Conservation (phyloP, 2,797 vertebrate species). For the Synaphobranchus kaupii region DNA sequence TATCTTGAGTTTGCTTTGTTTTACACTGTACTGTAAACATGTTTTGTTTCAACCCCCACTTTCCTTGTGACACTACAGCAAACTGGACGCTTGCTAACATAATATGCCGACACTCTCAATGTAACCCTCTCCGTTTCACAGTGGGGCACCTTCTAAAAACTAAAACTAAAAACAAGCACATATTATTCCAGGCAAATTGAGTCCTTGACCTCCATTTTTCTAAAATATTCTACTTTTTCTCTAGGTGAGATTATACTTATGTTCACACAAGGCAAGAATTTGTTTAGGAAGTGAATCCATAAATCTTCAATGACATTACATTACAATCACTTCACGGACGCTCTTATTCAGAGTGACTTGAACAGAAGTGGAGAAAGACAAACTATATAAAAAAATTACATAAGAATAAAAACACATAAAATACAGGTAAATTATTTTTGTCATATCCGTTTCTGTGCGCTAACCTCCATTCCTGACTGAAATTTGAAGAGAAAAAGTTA, state of each 20-base stretch:
- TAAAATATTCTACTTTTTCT: background rate
- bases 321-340: too few relatives aligned
- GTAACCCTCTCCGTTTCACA: background rate
- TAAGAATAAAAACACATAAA: background rate
- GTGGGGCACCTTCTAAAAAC: background rate
- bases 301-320: background rate
- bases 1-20: background rate
- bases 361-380: too few relatives aligned
- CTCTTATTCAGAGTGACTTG: too few relatives aligned
- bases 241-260: background rate
- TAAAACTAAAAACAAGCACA: background rate
- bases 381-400: background rate
- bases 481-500: background rate
- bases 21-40: background rate
- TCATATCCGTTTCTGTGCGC: background rate
- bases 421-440: background rate
- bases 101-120: background rate
- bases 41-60: background rate
- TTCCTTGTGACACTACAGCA: background rate
- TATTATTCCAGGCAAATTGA: background rate
- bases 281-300: background rate
- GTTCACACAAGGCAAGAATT: background rate
- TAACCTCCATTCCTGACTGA: background rate
- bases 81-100: background rate
- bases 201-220: background rate